Conservation (phyloP, 1,140 invertebrate species). For the Aphelinus certus region DNA sequence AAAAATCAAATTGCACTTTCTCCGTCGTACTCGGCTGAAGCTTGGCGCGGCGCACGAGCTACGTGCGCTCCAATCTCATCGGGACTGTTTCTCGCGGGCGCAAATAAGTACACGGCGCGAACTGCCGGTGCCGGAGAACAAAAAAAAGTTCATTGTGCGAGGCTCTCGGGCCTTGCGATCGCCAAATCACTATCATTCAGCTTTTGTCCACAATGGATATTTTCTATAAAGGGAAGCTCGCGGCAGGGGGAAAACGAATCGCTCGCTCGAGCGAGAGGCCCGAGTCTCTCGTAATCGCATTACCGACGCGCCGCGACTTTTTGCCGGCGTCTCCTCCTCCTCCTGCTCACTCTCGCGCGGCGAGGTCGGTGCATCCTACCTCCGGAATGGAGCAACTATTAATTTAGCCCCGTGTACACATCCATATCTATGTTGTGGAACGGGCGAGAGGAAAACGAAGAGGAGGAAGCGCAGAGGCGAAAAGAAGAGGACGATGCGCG, state of each 20-base stretch:
- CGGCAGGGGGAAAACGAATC: neutral
- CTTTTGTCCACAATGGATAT: slow-evolving; percentile 10
- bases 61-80: too few species aligned
- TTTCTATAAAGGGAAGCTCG: slow-evolving; percentile 14
- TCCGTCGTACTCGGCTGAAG: neutral
- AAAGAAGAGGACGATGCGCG: slow-evolving; percentile 26
- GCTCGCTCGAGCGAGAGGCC: too few species aligned
- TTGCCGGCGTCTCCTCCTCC: neutral
- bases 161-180: neutral
- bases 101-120: too few species aligned
- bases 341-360: neutral
- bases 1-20: slow-evolving; percentile 10
- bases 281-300: slow-evolving; percentile 6
- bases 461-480: slow-evolving; percentile 22
- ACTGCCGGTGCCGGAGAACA: neutral
- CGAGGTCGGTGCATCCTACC: neutral
- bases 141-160: slow-evolving; percentile 1
- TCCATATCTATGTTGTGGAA: slow-evolving; percentile 25
- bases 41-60: too few species aligned
- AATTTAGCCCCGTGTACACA: slow-evolving; percentile 23
- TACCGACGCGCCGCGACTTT: neutral
- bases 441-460: neutral
- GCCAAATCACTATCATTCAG: slow-evolving; percentile 24
- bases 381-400: slow-evolving; percentile 17
- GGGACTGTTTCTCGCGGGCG: too few species aligned